phyloP scores from a whole-genome alignment of 2,888 invertebrate genomes.

The Beris morrisii region DNA sequence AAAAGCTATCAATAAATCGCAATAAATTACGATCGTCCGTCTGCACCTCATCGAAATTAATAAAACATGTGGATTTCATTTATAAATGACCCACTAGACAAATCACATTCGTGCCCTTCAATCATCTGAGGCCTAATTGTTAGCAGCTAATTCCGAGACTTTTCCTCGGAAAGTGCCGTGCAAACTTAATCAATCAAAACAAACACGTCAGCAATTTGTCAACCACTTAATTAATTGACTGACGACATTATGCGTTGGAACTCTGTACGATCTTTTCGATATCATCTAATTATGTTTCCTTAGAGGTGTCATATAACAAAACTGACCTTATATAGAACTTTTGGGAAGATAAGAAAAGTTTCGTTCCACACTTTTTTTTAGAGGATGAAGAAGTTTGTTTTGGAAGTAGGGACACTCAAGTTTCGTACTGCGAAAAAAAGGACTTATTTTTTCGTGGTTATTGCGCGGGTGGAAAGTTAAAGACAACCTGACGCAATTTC shows the following conservation, averaged over 20 bases:
- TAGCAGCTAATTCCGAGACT: neutral
- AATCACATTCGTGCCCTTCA: constrained; percentile 12
- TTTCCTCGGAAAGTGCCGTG: neutral
- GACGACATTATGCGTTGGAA: constrained; percentile 33
- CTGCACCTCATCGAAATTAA: too few relatives aligned
- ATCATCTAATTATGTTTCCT: constrained; percentile 22
- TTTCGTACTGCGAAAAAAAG: neutral
- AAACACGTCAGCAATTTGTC: constrained; percentile 40
- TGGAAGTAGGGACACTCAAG: too few relatives aligned
- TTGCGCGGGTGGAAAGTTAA: neutral
- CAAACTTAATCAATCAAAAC: constrained; percentile 39
- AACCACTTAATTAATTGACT: constrained; percentile 39
- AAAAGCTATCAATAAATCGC: too few relatives aligned
- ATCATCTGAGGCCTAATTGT: neutral
- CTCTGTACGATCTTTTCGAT: constrained; percentile 7
- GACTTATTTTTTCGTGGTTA: neutral
- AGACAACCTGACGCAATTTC: neutral
- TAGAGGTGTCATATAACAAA: constrained; percentile 26
- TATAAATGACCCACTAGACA: neutral
- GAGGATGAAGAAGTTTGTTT: too few relatives aligned
- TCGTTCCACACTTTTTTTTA: neutral
- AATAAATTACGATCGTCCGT: too few relatives aligned
- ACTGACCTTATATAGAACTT: constrained; percentile 19
- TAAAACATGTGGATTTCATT: too few relatives aligned
- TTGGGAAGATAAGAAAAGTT: constrained; percentile 14